A percentile compares a stretch with the other conserved stretches of the same genome.
phyloP scores from a whole-genome alignment of 92 coral and sea anemone genomes.

The Epizoanthus illoricatus region DNA sequence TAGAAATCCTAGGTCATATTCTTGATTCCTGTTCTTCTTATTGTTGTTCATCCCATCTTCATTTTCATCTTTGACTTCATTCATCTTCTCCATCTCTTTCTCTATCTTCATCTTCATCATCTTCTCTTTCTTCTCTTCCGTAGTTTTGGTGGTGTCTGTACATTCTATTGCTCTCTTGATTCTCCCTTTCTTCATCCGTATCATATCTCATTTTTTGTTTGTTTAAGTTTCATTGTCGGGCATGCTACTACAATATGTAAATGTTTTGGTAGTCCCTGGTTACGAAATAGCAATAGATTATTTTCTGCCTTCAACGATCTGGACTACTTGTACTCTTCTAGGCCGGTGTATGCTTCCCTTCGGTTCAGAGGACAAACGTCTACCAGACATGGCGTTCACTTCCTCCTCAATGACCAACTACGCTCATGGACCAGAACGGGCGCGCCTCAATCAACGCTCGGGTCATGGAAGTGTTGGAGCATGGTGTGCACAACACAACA shows the following conservation, averaged over 20 bases:
- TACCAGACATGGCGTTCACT: slow-evolving; percentile 59
- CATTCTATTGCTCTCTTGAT: too few relatives aligned
- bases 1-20: too few relatives aligned
- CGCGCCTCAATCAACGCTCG: slow-evolving; percentile 61
- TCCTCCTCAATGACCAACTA: slow-evolving; percentile 64
- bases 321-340: background rate
- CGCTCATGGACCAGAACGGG: slow-evolving; percentile 80
- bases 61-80: too few relatives aligned
- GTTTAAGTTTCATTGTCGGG: too few relatives aligned
- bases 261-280: too few relatives aligned
- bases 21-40: too few relatives aligned
- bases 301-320: background rate
- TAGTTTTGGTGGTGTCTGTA: background rate
- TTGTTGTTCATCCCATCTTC: background rate
- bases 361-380: slow-evolving; percentile 67
- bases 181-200: too few relatives aligned
- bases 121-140: background rate
- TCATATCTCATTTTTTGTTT: too few relatives aligned
- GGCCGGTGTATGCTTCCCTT: slow-evolving; percentile 77
- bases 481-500: slow-evolving; percentile 62
- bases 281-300: too few relatives aligned
- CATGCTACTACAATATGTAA: too few relatives aligned
- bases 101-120: background rate
- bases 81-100: background rate
- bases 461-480: slow-evolving; percentile 71